Base-by-base conservation (phyloP, 2,113 vertebrate species). In the Scytalopus superciliaris region DNA sequence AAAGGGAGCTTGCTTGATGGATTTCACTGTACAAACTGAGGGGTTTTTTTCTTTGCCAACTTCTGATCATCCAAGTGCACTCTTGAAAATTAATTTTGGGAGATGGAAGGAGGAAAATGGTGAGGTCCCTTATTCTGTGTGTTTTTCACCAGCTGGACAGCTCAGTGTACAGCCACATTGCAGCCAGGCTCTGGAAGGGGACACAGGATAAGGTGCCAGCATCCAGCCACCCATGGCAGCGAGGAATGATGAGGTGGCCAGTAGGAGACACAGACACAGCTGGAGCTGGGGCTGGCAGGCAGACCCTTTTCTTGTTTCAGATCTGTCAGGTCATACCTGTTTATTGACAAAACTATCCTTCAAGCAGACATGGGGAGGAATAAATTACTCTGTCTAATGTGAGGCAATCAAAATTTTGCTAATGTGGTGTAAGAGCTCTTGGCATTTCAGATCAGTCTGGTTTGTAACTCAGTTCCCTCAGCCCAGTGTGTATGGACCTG, bases 401-500 rank as follows among this genome's bases (percentile, higher is more conserved):
- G 84, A 90, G 35, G 22, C 31, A 59, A 50, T 27, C 42, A 23
- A 9, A 47, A 40, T 53, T 88, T 73, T 80, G 27, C 57, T 79
- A 42, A 88, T 19, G 19, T 9, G 13, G 12, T 59, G 33, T 62
- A 78, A 79, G 47, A 59, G 53, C 27, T 76, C 57, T 39, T 42
- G 31, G 27, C 7, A 23, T 64, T 85, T 75, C 2, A 2, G 25
- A 52, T 81, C 13, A 0, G 12, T 42, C 56, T 68, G 44, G 33
- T 37, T 73, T 52, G 24, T 19, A 76, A 84, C 59, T 93, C 6
- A 0, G 14, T 31, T 19, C 14, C 47, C 30, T 44, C 47, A 47
- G 35, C 31, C 62, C 8, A 1, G 0, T 8, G 55, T 7, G 8
- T 55, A 35, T 0, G 0, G 52, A 12, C n/a, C 35, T 39, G 39